phyloP scores from a whole-genome alignment of 2,113 vertebrate genomes.

The Climacteris rufus region DNA sequence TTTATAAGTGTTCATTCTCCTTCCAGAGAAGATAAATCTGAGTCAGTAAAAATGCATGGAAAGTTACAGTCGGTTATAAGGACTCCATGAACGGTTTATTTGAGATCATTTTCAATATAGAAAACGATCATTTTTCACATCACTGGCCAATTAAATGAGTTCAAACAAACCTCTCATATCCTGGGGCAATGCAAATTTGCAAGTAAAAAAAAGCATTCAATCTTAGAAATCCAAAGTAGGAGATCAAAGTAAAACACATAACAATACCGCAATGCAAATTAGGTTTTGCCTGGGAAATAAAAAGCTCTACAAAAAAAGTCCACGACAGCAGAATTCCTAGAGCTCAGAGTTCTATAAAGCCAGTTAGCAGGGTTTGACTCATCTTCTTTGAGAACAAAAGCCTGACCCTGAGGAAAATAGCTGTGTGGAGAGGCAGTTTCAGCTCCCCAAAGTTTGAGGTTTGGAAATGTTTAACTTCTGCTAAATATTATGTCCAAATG shows the following conservation, averaged over 20 bases:
- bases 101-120: background rate
- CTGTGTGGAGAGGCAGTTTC: background rate
- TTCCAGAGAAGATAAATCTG: background rate
- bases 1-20: background rate
- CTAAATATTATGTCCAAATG: background rate
- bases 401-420: background rate
- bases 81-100: background rate
- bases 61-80: background rate
- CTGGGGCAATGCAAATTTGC: constrained; percentile 34
- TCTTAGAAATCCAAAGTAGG: constrained; percentile 9
- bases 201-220: background rate
- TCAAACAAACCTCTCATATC: constrained; percentile 26
- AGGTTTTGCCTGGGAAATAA: background rate
- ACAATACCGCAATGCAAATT: constrained; percentile 6
- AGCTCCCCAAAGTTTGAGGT: background rate
- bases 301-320: constrained; percentile 7
- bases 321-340: constrained; percentile 40
- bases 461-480: background rate
- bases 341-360: background rate
- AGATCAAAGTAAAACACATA: constrained; percentile 43
- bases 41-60: background rate
- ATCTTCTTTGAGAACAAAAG: background rate
- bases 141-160: constrained; percentile 34
- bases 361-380: background rate
- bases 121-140: constrained; percentile 21